Evolutionary conservation across 2,888 invertebrate genomes (phyloP), one percentile per base, ranked within the genome.

Genomic region (Synergus japonicus): DNA sequence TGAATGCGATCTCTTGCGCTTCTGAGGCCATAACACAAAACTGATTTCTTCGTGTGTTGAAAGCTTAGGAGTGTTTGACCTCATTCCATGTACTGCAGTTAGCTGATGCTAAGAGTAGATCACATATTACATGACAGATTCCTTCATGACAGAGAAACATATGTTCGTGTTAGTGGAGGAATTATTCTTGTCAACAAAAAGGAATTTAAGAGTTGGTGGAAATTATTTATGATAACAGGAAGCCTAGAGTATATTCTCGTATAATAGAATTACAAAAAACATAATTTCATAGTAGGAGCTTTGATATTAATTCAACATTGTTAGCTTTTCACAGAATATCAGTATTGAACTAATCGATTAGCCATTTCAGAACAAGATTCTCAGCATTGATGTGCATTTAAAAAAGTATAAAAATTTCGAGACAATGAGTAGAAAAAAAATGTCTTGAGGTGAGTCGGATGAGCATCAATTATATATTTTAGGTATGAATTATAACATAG

Each of bases 281-380:
- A 18, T 9, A 58, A 58, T 18, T 18, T n/a, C 9, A 10, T 2
- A 54, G 8, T n/a, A 54, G 54, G n/a, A 54, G 9, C 5, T 54
- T 54, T n/a, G n/a, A 54, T 54, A n/a, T 54, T 9, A 8, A n/a
- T 54, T 9, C 3, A 54, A n/a, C 54, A n/a, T 15, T n/a, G 9
- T 54, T 54, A 54, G 54, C 9, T 54, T n/a, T 54, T 54, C 9
- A 8, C 9, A n/a, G 9, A 60, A 60, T 12, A 13, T 12, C 60
- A 29, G 5, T 18, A 29, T 63, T 63, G 7, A 67, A 22, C 18
- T 37, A 78, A 63, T 73, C 78, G 76, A 81, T 82, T 80, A 86
- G 87, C 87, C 87, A 87, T 87, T 85, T 83, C 87, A 87, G 87
- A 87, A 83, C 79, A 37, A 69, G 9, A 63, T 29, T 63, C 18